Base-by-base conservation (phyloP, 2,888 invertebrate species). In the Protonemura montana region DNA sequence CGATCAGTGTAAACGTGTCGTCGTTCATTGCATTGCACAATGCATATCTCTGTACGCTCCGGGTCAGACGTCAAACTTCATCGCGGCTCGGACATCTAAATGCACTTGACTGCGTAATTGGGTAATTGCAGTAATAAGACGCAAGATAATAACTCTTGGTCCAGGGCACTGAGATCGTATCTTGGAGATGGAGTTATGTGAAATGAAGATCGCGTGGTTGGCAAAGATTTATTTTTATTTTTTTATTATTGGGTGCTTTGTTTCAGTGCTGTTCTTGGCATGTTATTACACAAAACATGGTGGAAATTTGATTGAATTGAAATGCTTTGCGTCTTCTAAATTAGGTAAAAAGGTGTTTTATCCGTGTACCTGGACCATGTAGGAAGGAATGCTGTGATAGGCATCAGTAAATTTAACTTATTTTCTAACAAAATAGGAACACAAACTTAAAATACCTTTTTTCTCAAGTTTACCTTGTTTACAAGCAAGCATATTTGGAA, bases 101-200 rank as follows among this genome's bases (percentile, higher is more conserved):
- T 81, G 81, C 81, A 81, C 81, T 81, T 30, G 81, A 28, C 81
- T 81, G 26, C 81, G n/a, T 29, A 81, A 81, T 81, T 81, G 30
- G 78, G 28, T 78, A 78, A 78, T 78, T 78, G 26, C 78, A 28
- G 28, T 78, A 27, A 78, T 78, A 78, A 78, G 26, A 78, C 27
- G 28, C 78, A 78, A 26, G 78, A 78, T 26, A 78, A 78, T 28
- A 5, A 78, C 78, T 78, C 78, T 78, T 78, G 59, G 59, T 21
- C 59, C 59, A 59, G 59, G 59, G 13, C 59, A 59, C 35, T 35
- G 35, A 3, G 35, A 35, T 35, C 10, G 3, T 35, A 35, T 35
- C 35, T 35, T 35, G 35, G 3, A 10, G 35, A 6, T 35, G 35
- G 35, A 35, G 10, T 35, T 3, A 35, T 6, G 35, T 10, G 10